Conservation (phyloP, 2,113 vertebrate genomes). For the Propithecus coquereli region DNA sequence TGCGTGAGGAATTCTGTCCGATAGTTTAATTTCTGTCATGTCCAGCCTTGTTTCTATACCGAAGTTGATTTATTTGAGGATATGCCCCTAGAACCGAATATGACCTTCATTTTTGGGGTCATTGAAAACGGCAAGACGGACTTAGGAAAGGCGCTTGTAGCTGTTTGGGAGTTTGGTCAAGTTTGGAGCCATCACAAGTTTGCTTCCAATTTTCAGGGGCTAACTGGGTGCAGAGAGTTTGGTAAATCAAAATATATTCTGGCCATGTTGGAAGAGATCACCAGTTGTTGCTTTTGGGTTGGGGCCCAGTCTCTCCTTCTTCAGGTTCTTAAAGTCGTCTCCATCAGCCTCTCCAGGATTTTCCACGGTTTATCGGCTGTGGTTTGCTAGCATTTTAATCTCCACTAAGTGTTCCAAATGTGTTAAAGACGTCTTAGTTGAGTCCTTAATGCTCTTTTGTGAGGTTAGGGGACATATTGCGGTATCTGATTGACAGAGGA, state of each 20-base stretch:
- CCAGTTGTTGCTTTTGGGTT: background rate
- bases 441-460: background rate
- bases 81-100: rapidly evolving
- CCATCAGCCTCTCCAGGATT: background rate
- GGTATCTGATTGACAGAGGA: background rate
- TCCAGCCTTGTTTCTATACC: rapidly evolving
- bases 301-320: background rate
- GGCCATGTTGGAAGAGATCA: background rate
- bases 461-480: background rate
- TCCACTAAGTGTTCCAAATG: background rate
- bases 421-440: background rate
- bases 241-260: background rate
- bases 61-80: background rate
- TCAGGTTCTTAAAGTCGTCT: background rate
- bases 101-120: background rate
- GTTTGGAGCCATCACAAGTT: background rate
- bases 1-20: background rate
- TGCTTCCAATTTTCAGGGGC: background rate
- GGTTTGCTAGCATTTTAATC: background rate
- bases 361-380: background rate
- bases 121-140: background rate
- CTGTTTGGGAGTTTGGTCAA: background rate
- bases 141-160: background rate
- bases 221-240: background rate
- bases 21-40: background rate